Evolutionary conservation across 1,140 invertebrate species (phyloP).

Genomic region (Papilio glaucus): DNA sequence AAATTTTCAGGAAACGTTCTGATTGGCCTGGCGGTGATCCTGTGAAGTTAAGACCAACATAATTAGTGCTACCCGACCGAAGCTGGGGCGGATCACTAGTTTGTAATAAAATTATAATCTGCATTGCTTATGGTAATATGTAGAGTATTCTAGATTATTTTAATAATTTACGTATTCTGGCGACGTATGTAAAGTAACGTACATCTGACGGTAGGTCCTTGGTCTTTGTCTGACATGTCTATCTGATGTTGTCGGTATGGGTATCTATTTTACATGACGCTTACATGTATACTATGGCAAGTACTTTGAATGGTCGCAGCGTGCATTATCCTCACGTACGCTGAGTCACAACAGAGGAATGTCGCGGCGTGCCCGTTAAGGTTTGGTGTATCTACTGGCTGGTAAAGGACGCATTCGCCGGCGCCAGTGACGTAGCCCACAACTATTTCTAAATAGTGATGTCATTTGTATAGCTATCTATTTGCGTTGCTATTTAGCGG

Average conservation of each 20-base stretch:
- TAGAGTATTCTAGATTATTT: not conserved
- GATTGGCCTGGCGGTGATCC: no score
- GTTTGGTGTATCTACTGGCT: slow-evolving; percentile 48
- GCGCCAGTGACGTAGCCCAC: slow-evolving; percentile 59
- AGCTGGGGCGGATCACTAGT: no score
- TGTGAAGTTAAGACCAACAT: no score
- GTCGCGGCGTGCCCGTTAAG: slow-evolving; percentile 54
- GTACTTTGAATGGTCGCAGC: slow-evolving; percentile 40
- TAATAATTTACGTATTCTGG: not conserved
- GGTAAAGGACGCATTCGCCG: slow-evolving; percentile 47
- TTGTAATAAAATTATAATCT: no score
- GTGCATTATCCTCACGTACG: slow-evolving; percentile 60
- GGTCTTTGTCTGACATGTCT: not conserved
- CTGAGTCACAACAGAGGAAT: slow-evolving; percentile 69
- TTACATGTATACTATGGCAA: slow-evolving; percentile 34
- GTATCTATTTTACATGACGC: slow-evolving; percentile 26
- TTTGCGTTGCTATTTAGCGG: slow-evolving; percentile 10
- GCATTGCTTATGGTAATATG: not conserved
- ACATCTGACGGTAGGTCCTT: no score
- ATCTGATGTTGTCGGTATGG: slow-evolving; percentile 4
- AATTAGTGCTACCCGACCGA: no score
- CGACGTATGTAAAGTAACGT: not conserved
- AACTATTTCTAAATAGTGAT: slow-evolving; percentile 46
- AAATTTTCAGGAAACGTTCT: no score
- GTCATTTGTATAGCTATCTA: slow-evolving; percentile 19